Base-by-base conservation (phyloP, 2,113 vertebrate genomes). In the Pandion haliaetus region DNA sequence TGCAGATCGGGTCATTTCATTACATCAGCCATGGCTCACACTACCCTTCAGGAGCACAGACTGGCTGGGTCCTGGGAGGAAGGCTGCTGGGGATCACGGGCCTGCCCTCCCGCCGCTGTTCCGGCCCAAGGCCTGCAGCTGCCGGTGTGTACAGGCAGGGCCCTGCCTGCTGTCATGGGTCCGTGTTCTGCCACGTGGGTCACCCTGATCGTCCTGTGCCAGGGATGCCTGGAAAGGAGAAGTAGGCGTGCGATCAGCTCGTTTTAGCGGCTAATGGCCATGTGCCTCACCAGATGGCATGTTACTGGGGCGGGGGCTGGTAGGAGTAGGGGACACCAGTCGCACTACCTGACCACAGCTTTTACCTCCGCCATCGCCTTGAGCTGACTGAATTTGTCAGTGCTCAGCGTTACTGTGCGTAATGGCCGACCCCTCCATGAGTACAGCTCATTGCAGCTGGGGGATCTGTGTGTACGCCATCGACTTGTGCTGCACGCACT, bases 381-480 rank as follows among this genome's bases (percentile, higher is more conserved):
- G 25, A 31, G 16, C 49, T 34, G 54, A 8, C 36, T 10, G 42
- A 44, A 9, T 26, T 45, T 0, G 4, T 16, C 32, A 23, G n/a
- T 4, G 19, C 40, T 47, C 32, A 25, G 32, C 4, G 1, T 10
- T 16, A 1, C 4, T 6, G 13, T 0, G 4, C 12, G 40, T 15
- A 14, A 38, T 12, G 45, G 28, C 26, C 3, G 6, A 57, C 28
- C 50, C 12, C 28, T 19, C 29, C 21, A 1, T 4, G 15, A 31
- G 26, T 5, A 12, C 24, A 4, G 18, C n/a, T 28, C 21, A 1
- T 16, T 6, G 25, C 2, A 8, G 44, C 45, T 10, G 42, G 28
- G 17, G 9, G 18, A 52, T 31, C 73, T 14, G 13, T 3, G 0
- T 3, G 0, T 20, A 14, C 1, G 8, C 14, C 38, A 8, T 9